Evolutionary conservation across 2,113 vertebrate species (phyloP), one percentile per base, ranked within the genome.

Genomic region (Pungitius pungitius): DNA sequence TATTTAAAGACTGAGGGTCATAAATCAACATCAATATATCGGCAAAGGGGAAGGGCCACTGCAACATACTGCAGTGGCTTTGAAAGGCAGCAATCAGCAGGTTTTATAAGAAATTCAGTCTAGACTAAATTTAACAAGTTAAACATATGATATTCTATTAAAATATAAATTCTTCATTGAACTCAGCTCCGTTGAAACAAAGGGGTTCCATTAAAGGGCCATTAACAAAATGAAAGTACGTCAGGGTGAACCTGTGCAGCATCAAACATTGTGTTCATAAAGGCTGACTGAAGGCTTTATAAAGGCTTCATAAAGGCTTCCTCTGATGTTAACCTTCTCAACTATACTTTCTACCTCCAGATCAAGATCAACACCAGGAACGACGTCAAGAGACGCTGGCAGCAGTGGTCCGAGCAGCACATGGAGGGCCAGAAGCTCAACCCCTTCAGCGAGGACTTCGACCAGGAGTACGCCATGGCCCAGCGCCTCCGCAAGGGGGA

Each of bases 371-470:
- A 81, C 40, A 89, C 90, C 0, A 90, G 89, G 73, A 45, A 45
- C 0, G 93, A 95, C 83, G 90, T 95, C 68, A 92, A 87, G 59
- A 91, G 43, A 81, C 87, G 87, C n/a, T 95, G 94, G 95, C 91
- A 94, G 87, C 86, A 81, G 67, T 94, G 94, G 86, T 93, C 94
- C 0, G 8, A 88, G 24, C 78, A 92, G 57, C 95, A 95, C 80
- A 22, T 86, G 0, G 93, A 93, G 56, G 91, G 90, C 24, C 95
- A 95, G 89, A 94, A 91, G 75, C 90, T 94, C 55, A 95, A 95
- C 87, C 95, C 95, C 15, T 95, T 95, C 89, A 95, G 95, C 20
- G 94, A 95, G 35, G 94, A 94, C 1, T 95, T 95, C 2, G 94
- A 95, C 86, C 47, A 91, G 1, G 85, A 93, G 0, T 94, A 90